Evolutionary conservation across 2,113 vertebrate species (phyloP).

Genomic region (Carettochelys insculpta): DNA sequence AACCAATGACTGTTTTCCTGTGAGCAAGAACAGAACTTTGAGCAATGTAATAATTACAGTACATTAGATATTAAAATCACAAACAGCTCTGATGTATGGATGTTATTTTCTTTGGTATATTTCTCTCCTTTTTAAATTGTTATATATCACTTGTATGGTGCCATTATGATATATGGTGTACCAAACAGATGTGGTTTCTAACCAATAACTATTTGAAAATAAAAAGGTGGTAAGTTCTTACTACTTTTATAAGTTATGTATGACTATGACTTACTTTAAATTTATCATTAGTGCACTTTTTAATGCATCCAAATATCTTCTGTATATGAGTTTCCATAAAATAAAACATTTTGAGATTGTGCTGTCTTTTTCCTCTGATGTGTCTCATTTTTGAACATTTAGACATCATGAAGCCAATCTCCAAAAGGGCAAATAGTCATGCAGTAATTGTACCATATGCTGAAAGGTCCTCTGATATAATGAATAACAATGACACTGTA

Average conservation of each 20-base stretch:
- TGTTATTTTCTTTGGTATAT: not conserved
- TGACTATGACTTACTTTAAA: not conserved
- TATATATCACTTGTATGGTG: conserved; percentile 32
- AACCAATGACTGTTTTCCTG: not conserved
- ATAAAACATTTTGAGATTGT: not conserved
- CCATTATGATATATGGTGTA: not conserved
- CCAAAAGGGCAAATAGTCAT: conserved; percentile 18
- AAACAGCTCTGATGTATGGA: not conserved
- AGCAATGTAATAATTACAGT: not conserved
- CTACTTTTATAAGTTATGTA: not conserved
- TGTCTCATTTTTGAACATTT: conserved; percentile 32
- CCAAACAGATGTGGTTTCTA: conserved; percentile 12
- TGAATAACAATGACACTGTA: conserved; percentile 13
- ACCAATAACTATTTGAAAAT: conserved; percentile 14
- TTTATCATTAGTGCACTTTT: not conserved
- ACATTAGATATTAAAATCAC: not conserved
- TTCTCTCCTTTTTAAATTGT: not conserved
- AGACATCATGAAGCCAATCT: not conserved
- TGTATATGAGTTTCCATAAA: not conserved
- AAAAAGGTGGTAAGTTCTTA: conserved; percentile 4
- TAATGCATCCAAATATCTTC: not conserved
- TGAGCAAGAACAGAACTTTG: not conserved
- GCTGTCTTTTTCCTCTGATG: not conserved
- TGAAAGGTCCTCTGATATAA: conserved; percentile 26
- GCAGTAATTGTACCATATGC: not conserved